Percentiles rank a stretch among this genome's conserved stretches.
phyloP scores from a whole-genome alignment of 2,797 vertebrate genomes.

The Scomberomorus guttatus region DNA sequence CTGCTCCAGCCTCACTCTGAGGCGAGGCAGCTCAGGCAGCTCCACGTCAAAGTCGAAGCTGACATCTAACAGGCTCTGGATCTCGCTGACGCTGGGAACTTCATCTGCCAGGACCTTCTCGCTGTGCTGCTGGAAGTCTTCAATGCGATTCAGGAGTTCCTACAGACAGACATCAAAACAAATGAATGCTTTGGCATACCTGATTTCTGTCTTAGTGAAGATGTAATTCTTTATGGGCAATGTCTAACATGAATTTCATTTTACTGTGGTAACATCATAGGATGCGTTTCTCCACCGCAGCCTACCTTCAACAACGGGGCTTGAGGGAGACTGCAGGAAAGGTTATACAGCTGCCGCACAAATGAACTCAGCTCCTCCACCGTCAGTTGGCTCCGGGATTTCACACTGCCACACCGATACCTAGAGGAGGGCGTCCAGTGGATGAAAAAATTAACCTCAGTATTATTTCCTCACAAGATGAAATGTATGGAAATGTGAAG shows the following conservation, averaged over 20 bases:
- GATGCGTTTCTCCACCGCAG: neutral
- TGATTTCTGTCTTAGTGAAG: neutral
- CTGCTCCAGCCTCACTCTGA: constrained; percentile 92
- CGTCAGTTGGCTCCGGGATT: constrained; percentile 92
- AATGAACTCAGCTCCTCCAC: constrained; percentile 95
- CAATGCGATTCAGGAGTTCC: constrained; percentile 94
- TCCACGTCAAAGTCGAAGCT: constrained; percentile 95
- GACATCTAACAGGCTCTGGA: constrained; percentile 91
- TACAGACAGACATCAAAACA: constrained; percentile 53
- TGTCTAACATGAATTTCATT: neutral
- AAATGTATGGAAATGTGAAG: neutral
- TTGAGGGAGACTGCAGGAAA: constrained; percentile 93
- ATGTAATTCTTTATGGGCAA: too few species aligned
- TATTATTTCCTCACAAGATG: neutral
- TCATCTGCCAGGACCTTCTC: constrained; percentile 92
- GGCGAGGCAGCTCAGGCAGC: constrained; percentile 89
- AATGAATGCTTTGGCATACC: neutral
- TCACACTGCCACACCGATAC: constrained; percentile 92
- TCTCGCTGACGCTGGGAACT: constrained; percentile 83
- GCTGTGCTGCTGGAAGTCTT: constrained; percentile 94
- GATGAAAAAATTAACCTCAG: constrained; percentile 11
- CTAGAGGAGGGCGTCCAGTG: constrained; percentile 72
- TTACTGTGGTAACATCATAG: neutral
- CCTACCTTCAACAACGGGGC: constrained; percentile 93
- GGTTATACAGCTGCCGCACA: constrained; percentile 93